Conservation (phyloP, 2,888 invertebrate genomes). For the Caradrina clavipalpis region DNA sequence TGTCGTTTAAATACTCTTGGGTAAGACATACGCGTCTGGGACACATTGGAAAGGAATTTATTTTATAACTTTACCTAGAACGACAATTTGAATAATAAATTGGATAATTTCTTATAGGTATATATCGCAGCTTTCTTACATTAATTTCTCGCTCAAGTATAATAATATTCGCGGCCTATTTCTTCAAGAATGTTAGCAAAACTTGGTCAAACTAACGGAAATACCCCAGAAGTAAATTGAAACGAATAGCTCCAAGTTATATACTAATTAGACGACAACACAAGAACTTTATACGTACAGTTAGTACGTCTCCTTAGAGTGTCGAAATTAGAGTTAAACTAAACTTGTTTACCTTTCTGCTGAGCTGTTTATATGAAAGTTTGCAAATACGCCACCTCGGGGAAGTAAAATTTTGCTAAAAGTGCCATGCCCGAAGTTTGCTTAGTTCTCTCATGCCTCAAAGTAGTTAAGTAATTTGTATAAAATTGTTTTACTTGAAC, state of each 20-base stretch:
- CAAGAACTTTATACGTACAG: slow-evolving; percentile 77
- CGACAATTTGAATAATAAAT: slow-evolving; percentile 29
- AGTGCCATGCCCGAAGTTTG: slow-evolving; percentile 74
- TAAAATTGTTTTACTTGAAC: slow-evolving; percentile 62
- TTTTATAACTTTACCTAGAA: slow-evolving; percentile 4
- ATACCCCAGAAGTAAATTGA: slow-evolving; percentile 80
- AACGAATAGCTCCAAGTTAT: slow-evolving; percentile 84
- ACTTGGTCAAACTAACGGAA: slow-evolving; percentile 62
- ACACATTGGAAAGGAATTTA: slow-evolving; percentile 21
- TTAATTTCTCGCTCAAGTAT: slow-evolving; percentile 3
- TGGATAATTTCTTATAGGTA: not conserved
- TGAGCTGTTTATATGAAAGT: slow-evolving; percentile 85
- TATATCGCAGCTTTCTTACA: slow-evolving; percentile 3
- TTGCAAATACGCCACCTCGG: slow-evolving; percentile 79
- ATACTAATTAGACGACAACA: slow-evolving; percentile 83
- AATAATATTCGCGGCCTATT: slow-evolving; percentile 43
- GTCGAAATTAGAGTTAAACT: slow-evolving; percentile 86
- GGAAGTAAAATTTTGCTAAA: slow-evolving; percentile 79
- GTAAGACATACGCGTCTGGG: slow-evolving; percentile 31
- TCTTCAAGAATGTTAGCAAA: slow-evolving; percentile 59
- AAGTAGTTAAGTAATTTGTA: slow-evolving; percentile 67
- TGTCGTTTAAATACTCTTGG: slow-evolving; percentile 43
- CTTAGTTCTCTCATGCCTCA: slow-evolving; percentile 67
- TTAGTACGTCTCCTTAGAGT: slow-evolving; percentile 81
- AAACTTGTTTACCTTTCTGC: slow-evolving; percentile 85